Conservation (phyloP, 2,113 vertebrate genomes). For the Nerophis ophidion region DNA sequence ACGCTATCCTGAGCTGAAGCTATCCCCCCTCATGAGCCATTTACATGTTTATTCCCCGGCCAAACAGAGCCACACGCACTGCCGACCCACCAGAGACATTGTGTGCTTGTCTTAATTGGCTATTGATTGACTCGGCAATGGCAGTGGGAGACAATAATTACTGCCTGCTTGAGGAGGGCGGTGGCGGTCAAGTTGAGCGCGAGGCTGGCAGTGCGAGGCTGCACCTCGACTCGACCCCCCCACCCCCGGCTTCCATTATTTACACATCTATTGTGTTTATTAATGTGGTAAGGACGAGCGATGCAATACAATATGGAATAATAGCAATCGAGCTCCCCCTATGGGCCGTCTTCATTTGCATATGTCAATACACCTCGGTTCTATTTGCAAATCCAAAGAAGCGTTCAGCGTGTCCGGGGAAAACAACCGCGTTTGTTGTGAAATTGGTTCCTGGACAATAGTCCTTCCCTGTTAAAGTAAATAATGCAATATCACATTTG, state of each 20-base stretch:
- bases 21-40: slow-evolving; percentile 26
- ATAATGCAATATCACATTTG: slow-evolving; percentile 19
- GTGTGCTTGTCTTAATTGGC: slow-evolving; percentile 59
- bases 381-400: slow-evolving; percentile 20
- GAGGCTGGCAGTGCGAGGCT: too few relatives aligned
- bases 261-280: slow-evolving; percentile 48
- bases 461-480: slow-evolving; percentile 38
- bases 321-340: slow-evolving; percentile 27
- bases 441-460: slow-evolving; percentile 28
- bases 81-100: slow-evolving; percentile 35
- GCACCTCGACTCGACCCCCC: slow-evolving; percentile 31
- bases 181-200: slow-evolving; percentile 13
- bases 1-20: slow-evolving; percentile 15
- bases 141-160: slow-evolving; percentile 56
- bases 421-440: slow-evolving; percentile 25
- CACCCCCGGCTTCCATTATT: slow-evolving; percentile 53
- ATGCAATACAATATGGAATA: slow-evolving; percentile 37
- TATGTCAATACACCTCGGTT: slow-evolving; percentile 27
- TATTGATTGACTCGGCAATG: slow-evolving; percentile 66
- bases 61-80: slow-evolving; percentile 28
- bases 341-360: slow-evolving; percentile 49
- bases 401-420: neutral
- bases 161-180: slow-evolving; percentile 31
- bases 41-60: slow-evolving; percentile 60
- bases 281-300: slow-evolving; percentile 39